These are phyloP conservation scores for Drosophila antonietae DNA, from an alignment of 2,888 invertebrate species.

Conservation along the genomic window DNA sequence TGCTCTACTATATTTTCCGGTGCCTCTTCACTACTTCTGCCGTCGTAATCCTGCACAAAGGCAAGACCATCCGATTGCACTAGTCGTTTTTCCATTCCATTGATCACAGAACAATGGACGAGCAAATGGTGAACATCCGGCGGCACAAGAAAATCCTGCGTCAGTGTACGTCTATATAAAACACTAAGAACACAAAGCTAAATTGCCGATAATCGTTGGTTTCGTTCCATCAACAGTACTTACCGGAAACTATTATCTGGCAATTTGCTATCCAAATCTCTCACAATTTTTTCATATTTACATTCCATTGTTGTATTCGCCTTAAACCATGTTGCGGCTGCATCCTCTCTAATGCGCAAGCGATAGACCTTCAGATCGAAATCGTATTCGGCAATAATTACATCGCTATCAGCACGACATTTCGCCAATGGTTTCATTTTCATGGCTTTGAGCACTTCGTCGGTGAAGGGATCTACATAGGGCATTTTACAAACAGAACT, in stretches of 20 bases:
- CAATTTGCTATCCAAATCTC: background rate
- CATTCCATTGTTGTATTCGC: background rate
- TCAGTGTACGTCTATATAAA: background rate
- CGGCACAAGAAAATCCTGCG: slow-evolving; percentile 1
- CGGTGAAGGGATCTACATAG: too few relatives aligned
- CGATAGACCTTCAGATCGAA: background rate
- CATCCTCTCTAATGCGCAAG: background rate
- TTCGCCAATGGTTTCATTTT: background rate
- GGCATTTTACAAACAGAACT: background rate
- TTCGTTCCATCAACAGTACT: background rate
- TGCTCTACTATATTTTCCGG: background rate
- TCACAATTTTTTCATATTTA: background rate
- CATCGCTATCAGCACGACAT: background rate
- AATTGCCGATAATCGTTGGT: background rate
- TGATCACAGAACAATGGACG: background rate
- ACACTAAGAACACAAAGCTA: background rate
- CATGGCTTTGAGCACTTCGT: background rate
- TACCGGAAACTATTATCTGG: slow-evolving; percentile 1
- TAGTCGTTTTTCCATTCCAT: background rate
- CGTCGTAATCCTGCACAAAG: slow-evolving; percentile 1
- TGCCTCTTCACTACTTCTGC: background rate
- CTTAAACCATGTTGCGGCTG: background rate
- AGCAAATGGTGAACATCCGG: background rate
- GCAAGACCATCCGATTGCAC: background rate
- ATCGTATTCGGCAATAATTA: slow-evolving; percentile 3